Percentiles rank a stretch among this genome's conserved stretches.
These are phyloP conservation scores for Phaethornis superciliosus DNA, from an alignment of 2,113 vertebrate species.

Conservation along the genomic window DNA sequence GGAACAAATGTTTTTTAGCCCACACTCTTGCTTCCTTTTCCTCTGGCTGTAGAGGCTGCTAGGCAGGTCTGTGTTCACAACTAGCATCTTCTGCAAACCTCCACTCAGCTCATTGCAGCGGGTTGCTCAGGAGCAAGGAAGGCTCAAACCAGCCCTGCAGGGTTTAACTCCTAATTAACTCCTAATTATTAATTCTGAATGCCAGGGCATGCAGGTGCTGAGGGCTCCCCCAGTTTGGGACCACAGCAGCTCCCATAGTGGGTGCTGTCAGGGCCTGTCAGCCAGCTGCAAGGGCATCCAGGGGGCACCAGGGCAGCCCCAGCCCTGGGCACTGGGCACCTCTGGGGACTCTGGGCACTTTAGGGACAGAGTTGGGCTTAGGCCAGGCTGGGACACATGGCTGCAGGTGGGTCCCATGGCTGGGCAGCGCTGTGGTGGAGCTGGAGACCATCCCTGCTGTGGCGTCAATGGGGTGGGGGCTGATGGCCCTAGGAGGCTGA, in stretches of 20 bases:
- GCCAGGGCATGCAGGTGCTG: accelerated
- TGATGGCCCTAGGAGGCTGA: accelerated
- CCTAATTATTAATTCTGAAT: background rate
- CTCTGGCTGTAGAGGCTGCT: background rate
- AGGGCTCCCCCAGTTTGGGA: background rate
- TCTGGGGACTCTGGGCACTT: background rate
- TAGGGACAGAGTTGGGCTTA: accelerated
- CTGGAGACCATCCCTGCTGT: background rate
- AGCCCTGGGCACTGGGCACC: background rate
- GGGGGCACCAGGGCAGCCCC: background rate
- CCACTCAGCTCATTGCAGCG: accelerated
- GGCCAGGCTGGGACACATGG: accelerated
- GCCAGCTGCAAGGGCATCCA: background rate
- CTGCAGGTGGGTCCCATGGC: too few relatives aligned
- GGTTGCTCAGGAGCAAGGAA: background rate
- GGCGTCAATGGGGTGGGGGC: accelerated
- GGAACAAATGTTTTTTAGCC: background rate
- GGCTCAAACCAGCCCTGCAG: background rate
- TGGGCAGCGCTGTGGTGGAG: too few relatives aligned
- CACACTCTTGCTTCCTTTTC: background rate
- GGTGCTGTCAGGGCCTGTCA: background rate
- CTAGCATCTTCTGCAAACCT: background rate
- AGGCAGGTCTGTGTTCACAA: background rate
- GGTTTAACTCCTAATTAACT: background rate
- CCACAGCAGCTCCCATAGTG: background rate